Evolutionary conservation across 2,113 vertebrate species (phyloP), one percentile per base, ranked within the genome.

Genomic region (Lepus americanus): DNA sequence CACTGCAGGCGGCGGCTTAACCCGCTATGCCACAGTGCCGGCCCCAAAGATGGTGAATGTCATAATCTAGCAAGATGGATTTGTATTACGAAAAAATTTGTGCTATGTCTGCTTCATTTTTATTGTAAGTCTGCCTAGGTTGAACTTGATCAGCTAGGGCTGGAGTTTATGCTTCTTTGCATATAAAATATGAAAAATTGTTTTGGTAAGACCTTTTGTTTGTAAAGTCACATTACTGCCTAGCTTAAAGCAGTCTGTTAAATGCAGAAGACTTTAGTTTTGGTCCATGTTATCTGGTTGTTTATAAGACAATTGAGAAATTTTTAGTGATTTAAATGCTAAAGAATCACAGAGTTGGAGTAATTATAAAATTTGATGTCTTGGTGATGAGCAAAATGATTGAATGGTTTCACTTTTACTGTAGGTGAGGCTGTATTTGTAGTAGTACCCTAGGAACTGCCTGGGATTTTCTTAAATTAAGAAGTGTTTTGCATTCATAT

Each of bases 381-480:
- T 81, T 94, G 63, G 97, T 51, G 99, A 99, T n/a, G 99, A 99
- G 51, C 98, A 99, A 95, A 98, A 98, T 63, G 99, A 99, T 6
- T 99, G 98, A 99, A 73, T 8, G 14, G 19, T n/a, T 90, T 94
- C 66, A 89, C 25, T 98, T 83, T 93, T 92, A 67, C 74, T 86
- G 1, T 92, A 76, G 84, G 86, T 39, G 33, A 83, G 29, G 51
- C 61, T 73, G 2, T 77, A 11, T 92, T 91, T 76, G 83, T 84
- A 92, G 64, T 66, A 93, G 67, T 95, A 55, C 14, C 64, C 49
- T 74, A 61, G 63, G 64, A 80, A 73, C 93, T 88, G 66, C 88
- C 84, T 78, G n/a, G 25, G 59, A 72, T 93, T 94, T 97, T 90
- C 85, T 81, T 98, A 98, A 98, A 96, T 98, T 98, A 98, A 98